Evolutionary conservation across 2,888 invertebrate species (phyloP).

Genomic region (Hypsopygia costalis): DNA sequence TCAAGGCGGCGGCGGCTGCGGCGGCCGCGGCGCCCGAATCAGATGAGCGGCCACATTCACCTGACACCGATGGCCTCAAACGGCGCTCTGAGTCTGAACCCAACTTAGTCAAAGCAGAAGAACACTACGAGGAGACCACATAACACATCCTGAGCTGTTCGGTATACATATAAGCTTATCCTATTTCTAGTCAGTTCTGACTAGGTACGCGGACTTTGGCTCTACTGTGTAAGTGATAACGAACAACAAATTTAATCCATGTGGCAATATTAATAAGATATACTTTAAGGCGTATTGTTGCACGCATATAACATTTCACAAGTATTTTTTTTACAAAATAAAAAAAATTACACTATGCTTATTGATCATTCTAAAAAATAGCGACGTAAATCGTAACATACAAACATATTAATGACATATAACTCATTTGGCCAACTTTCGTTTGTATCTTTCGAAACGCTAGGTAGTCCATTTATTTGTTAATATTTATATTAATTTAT

Average conservation of each 20-base stretch:
- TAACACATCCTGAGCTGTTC: slow-evolving; percentile 32
- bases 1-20: slow-evolving; percentile 58
- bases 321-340: no score
- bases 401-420: no score
- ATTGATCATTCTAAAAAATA: no score
- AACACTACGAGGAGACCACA: slow-evolving; percentile 53
- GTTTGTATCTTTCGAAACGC: no score
- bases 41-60: slow-evolving; percentile 44
- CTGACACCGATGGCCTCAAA: slow-evolving; percentile 69
- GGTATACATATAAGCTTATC: slow-evolving; percentile 7
- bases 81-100: slow-evolving; percentile 84
- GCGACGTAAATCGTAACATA: no score
- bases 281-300: no score
- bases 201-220: neutral
- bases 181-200: neutral
- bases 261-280: no score
- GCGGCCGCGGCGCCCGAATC: slow-evolving; percentile 28
- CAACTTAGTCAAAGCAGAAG: slow-evolving; percentile 76
- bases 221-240: neutral
- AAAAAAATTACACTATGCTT: no score
- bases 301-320: no score
- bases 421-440: no score
- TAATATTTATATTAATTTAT: no score
- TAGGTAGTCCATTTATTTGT: no score
- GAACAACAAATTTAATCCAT: neutral